Evolutionary conservation across 2,797 vertebrate species (phyloP), one percentile per base, ranked within the genome.

Genomic region (Danio choprae): DNA sequence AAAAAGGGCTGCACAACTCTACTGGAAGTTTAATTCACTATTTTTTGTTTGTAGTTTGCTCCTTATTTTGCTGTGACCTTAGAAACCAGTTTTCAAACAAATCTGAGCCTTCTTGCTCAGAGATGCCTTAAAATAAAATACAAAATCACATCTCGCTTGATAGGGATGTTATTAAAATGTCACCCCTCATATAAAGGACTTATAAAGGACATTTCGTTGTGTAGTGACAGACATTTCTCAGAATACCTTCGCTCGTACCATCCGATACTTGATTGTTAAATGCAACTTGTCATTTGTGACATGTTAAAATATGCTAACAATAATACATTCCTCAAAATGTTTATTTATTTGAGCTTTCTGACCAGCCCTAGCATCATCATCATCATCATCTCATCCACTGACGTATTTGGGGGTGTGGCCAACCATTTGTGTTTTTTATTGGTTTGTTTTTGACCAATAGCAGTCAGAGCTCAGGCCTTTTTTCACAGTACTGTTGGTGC

Each of bases 1-100:
- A 74, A 82, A 86, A 87, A 91, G 88, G 86, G 86, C 43, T 86
- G 67, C 69, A 68, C 73, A 75, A 80, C 44, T 77, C 53, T 69
- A 73, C 43, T 58, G n/a, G 15, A 58, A 64, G 51, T 71, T 41
- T 51, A 29, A 51, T 74, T 70, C 10, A 48, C 53, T 46, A 46
- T 12, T 13, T 36, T 83, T 79, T 82, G 74, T 73, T 83, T 83
- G 44, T 84, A 55, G 81, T 58, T 82, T 85, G 76, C 64, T 69
- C 71, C 68, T 70, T 18, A 55, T 81, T 87, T 87, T 86, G 84
- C 81, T 65, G 86, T 87, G 86, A 71, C 64, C 77, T 74, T 72
- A 38, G 63, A 67, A 41, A 51, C 36, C 41, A 64, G 69, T 75
- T 71, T 79, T 84, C 51, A 72, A 50, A 46, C 16, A 76, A 84